Conservation (phyloP, 2,888 invertebrate species). For the Drosophila lutescens region DNA sequence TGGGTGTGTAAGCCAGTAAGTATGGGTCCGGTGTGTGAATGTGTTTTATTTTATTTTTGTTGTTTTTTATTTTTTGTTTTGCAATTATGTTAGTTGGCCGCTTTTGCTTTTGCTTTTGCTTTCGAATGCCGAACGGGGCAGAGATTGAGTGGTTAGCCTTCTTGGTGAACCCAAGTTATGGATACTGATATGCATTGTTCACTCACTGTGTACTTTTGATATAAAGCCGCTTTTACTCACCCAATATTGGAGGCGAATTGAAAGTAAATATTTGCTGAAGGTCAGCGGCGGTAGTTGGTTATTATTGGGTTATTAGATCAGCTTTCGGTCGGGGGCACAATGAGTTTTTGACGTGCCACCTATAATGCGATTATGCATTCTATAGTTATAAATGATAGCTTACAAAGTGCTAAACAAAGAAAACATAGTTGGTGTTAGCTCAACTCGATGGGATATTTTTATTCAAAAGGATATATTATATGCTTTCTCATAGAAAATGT, state of each 20-base stretch:
- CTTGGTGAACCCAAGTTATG: constrained; percentile 71
- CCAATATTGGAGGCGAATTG: constrained; percentile 61
- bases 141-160: constrained; percentile 38
- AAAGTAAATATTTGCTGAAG: constrained; percentile 75
- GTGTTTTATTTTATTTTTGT: background rate
- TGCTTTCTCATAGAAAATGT: no score
- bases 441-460: background rate
- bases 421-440: background rate
- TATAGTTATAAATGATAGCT: background rate
- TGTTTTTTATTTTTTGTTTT: constrained; percentile 7
- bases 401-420: background rate
- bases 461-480: no score
- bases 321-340: constrained; percentile 45
- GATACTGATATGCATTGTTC: constrained; percentile 72
- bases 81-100: constrained; percentile 79
- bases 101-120: constrained; percentile 78
- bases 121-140: constrained; percentile 60
- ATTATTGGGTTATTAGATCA: constrained; percentile 68
- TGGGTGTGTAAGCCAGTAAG: constrained; percentile 66
- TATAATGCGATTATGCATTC: constrained; percentile 15
- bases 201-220: constrained; percentile 34
- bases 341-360: constrained; percentile 4
- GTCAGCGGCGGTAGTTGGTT: constrained; percentile 58
- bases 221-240: constrained; percentile 40
- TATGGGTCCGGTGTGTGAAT: constrained; percentile 21